Base-by-base conservation (phyloP, 2,797 vertebrate species). In the Momotus momota region DNA sequence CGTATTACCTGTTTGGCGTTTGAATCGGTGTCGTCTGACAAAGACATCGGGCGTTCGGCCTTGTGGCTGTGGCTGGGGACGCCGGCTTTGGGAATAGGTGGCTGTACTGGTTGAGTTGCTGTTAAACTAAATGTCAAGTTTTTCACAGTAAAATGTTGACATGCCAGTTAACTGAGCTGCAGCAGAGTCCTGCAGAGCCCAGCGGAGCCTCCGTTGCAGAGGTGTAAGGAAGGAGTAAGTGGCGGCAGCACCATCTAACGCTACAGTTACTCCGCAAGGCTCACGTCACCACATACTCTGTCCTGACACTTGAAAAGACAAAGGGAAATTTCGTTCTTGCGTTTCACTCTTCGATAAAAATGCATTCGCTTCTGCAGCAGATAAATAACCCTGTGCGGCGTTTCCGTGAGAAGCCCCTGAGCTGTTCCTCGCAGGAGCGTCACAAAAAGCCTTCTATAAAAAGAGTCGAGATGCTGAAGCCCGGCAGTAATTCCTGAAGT, bases 181-280 rank as follows among this genome's bases (percentile, higher is more conserved):
- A 5, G 58, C 48, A 45, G 65, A 17, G 72, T 4, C 57, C 46
- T 26, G 49, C 20, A 38, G 70, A 33, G 70, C 23, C 40, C 51
- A 17, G 38, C 12, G 54, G 13, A 19, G 18, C 14, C n/a, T 11
- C 46, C 6, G 0, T 18, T 19, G 2, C 1, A 18, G 40, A 22
- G 51, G 6, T 2, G 29, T 7, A 20, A 35, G 60, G 85, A 4
- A 14, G 8, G 49, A 57, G 41, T 16, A 7, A 12, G 23, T 2
- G 52, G 26, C 58, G 64, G 64, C 1, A 27, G 6, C 52, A 6
- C 45, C 49, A 0, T 1, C 14, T 31, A 40, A 33, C 22, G 10
- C 23, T 23, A 1, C 31, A 7, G 54, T 43, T 33, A 11, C 48
- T 29, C 31, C 5, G 33, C 25, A 25, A 13, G 15, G 19, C 17